Conservation (phyloP, 2,797 vertebrate genomes). For the Poeciliopsis turneri region DNA sequence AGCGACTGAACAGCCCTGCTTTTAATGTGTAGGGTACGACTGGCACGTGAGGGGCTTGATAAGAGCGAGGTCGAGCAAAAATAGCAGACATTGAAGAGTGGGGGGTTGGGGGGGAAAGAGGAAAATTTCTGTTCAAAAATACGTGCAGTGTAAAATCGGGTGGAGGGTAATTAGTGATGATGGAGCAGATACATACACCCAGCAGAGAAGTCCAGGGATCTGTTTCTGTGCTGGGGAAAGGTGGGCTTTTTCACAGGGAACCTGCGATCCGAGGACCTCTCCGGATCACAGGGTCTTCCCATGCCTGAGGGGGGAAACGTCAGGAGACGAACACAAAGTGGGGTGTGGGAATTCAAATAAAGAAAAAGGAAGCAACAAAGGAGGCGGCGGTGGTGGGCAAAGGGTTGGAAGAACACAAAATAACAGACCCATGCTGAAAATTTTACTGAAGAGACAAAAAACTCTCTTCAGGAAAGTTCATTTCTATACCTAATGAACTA, state of each 20-base stretch:
- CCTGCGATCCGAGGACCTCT: constrained; percentile 80
- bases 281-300: constrained; percentile 74
- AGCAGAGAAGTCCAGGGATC: constrained; percentile 79
- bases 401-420: constrained; percentile 42
- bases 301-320: constrained; percentile 74
- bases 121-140: too few relatives aligned
- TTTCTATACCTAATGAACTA: too few relatives aligned
- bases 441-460: too few relatives aligned
- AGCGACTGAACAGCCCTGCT: constrained; percentile 34
- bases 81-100: background rate
- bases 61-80: background rate
- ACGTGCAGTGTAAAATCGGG: background rate
- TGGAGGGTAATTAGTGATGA: constrained; percentile 7
- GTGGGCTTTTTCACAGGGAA: constrained; percentile 76
- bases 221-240: constrained; percentile 81
- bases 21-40: constrained; percentile 49
- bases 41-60: constrained; percentile 18
- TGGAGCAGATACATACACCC: constrained; percentile 70
- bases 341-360: constrained; percentile 34
- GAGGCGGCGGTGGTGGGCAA: constrained; percentile 2
- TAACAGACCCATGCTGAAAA: constrained; percentile 22
- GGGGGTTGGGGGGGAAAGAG: too few relatives aligned
- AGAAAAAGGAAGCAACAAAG: background rate
- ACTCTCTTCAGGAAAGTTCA: too few relatives aligned
- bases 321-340: constrained; percentile 41